These are phyloP conservation scores for Pedetes capensis DNA, from an alignment of 2,113 vertebrate species.

Conservation along the genomic window DNA sequence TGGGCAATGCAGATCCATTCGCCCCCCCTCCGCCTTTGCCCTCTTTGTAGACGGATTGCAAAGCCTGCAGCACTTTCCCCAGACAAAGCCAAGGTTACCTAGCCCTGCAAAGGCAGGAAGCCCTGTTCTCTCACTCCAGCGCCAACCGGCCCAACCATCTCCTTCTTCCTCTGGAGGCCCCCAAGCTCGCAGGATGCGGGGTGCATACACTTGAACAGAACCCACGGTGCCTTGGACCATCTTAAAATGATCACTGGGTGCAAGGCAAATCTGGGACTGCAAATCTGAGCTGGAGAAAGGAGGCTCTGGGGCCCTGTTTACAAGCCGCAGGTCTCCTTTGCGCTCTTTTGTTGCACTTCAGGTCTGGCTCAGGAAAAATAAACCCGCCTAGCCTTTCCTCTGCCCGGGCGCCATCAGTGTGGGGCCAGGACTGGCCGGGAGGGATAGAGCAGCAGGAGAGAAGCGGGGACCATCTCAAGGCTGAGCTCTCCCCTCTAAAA, in stretches of 20 bases:
- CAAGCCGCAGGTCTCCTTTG: conserved; percentile 78
- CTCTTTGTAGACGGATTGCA: conserved; percentile 65
- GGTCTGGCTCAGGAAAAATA: conserved; percentile 72
- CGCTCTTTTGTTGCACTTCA: conserved; percentile 78
- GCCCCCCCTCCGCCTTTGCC: neutral
- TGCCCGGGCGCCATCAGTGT: conserved; percentile 53
- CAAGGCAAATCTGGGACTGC: conserved; percentile 39
- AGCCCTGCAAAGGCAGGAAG: conserved; percentile 59
- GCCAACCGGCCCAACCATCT: conserved; percentile 67
- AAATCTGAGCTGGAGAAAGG: conserved; percentile 72
- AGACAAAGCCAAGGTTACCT: conserved; percentile 80
- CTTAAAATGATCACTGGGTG: conserved; percentile 71
- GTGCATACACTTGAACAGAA: conserved; percentile 77
- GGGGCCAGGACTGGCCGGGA: conserved; percentile 50
- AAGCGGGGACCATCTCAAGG: conserved; percentile 21
- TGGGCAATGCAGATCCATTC: conserved; percentile 65
- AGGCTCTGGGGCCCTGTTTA: conserved; percentile 76
- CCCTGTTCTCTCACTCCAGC: conserved; percentile 51
- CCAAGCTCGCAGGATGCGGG: conserved; percentile 79
- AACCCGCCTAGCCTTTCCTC: conserved; percentile 61
- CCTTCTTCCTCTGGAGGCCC: conserved; percentile 49
- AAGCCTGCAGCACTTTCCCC: conserved; percentile 69
- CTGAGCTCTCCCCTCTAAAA: conserved; percentile 69
- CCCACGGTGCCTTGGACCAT: conserved; percentile 63
- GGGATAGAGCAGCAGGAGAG: conserved; percentile 5